Conservation (phyloP, 2,888 invertebrate genomes). For the Dysmachus trigonus region DNA sequence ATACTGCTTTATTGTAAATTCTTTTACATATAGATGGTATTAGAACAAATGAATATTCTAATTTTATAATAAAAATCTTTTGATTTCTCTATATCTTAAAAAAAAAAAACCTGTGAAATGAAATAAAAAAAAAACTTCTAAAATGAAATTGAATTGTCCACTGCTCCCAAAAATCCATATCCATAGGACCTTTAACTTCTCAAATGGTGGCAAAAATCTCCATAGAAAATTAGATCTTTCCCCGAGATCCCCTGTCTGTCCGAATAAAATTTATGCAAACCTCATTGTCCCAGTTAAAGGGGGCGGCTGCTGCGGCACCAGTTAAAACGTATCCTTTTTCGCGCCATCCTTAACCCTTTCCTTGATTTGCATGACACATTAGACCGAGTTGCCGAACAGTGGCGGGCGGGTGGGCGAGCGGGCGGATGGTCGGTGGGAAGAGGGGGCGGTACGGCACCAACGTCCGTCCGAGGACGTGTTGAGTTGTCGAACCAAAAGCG, state of each 20-base stretch:
- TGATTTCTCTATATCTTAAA: not conserved
- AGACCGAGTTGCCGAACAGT: not conserved
- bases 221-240: constrained; percentile 25
- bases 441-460: not conserved
- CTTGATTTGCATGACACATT: constrained; percentile 48
- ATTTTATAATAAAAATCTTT: no score
- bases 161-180: not conserved
- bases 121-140: not conserved
- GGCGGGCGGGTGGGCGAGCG: not conserved
- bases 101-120: not conserved
- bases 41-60: no score
- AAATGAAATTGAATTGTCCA: not conserved
- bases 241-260: constrained; percentile 36
- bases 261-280: constrained; percentile 44
- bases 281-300: constrained; percentile 42
- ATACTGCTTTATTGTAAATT: no score
- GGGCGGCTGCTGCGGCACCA: constrained; percentile 9
- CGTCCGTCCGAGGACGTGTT: constrained; percentile 45
- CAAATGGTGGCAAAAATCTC: constrained; percentile 28
- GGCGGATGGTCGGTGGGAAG: not conserved
- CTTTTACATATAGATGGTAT: no score
- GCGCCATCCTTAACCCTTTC: constrained; percentile 32
- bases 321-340: constrained; percentile 45
- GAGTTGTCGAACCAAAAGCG: constrained; percentile 43
- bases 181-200: not conserved